These are phyloP conservation scores for Ethmia dodecea DNA, from an alignment of 2,888 invertebrate genomes.

Conservation along the genomic window DNA sequence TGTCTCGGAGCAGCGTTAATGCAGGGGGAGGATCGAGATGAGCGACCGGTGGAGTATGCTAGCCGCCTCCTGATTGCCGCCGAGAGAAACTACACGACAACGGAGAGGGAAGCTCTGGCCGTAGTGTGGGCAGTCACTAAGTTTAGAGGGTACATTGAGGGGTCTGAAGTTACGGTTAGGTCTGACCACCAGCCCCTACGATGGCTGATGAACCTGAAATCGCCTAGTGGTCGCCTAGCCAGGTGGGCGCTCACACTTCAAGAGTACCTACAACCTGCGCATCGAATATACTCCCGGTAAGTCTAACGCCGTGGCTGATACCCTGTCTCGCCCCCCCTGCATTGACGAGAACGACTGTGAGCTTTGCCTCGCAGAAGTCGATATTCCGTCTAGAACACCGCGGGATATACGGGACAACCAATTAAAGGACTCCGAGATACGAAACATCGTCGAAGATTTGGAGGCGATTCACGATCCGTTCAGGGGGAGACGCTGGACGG, in stretches of 20 bases:
- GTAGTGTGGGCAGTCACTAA: slow-evolving; percentile 22
- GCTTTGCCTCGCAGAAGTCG: neutral
- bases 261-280: too few species aligned
- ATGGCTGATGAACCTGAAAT: slow-evolving; percentile 39
- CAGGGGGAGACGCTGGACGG: slow-evolving; percentile 9
- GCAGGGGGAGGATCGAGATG: slow-evolving; percentile 21
- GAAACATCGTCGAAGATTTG: too few species aligned
- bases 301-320: too few species aligned
- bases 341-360: neutral
- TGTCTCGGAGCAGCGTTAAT: slow-evolving; percentile 27
- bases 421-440: neutral
- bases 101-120: slow-evolving; percentile 57
- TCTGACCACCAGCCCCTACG: slow-evolving; percentile 54
- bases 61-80: slow-evolving; percentile 22
- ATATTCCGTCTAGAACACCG: neutral
- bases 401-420: neutral
- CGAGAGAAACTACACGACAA: slow-evolving; percentile 45
- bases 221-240: slow-evolving; percentile 37
- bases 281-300: too few species aligned
- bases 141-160: too few species aligned
- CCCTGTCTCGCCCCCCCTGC: too few species aligned
- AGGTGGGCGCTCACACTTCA: too few species aligned
- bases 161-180: slow-evolving; percentile 31
- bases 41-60: slow-evolving; percentile 23
- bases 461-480: neutral